phyloP scores from a whole-genome alignment of 2,888 invertebrate species.

The Agriopis aurantiaria region DNA sequence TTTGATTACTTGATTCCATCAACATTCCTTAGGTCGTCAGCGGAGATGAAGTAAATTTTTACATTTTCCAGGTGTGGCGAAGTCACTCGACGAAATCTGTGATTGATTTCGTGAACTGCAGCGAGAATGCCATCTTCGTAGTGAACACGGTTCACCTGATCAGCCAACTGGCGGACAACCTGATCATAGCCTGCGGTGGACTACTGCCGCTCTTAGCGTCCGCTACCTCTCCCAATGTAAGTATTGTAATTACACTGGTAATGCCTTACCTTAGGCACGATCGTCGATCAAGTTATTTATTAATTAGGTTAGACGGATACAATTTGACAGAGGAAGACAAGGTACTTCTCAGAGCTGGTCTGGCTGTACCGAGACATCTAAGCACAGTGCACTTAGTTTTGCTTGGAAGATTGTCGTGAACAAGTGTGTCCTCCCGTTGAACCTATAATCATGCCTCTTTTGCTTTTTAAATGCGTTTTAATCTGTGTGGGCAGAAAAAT shows the following conservation, averaged over 20 bases:
- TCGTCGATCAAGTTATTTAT: background rate
- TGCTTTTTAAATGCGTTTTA: too few species aligned
- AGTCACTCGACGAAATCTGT: slow-evolving; percentile 99
- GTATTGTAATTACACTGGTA: slow-evolving; percentile 56
- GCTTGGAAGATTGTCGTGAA: too few species aligned
- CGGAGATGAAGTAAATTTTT: background rate
- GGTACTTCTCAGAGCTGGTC: too few species aligned
- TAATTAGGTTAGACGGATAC: too few species aligned
- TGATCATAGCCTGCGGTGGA: slow-evolving; percentile 99
- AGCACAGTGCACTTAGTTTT: too few species aligned
- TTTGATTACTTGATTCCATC: too few species aligned
- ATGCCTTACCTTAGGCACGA: background rate
- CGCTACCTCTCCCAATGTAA: slow-evolving; percentile 99
- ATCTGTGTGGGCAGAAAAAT: too few species aligned
- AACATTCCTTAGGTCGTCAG: background rate
- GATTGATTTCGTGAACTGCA: slow-evolving; percentile 98
- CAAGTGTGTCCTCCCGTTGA: too few species aligned
- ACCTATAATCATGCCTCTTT: too few species aligned
- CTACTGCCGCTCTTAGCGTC: slow-evolving; percentile 98
- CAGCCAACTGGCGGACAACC: slow-evolving; percentile 99
- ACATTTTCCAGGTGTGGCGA: slow-evolving; percentile 88
- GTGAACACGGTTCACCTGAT: slow-evolving; percentile 99
- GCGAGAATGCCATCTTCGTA: slow-evolving; percentile 99
- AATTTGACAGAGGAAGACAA: too few species aligned
- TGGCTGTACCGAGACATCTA: too few species aligned